Conservation (phyloP, 2,113 vertebrate species). For the Apteryx owenii region DNA sequence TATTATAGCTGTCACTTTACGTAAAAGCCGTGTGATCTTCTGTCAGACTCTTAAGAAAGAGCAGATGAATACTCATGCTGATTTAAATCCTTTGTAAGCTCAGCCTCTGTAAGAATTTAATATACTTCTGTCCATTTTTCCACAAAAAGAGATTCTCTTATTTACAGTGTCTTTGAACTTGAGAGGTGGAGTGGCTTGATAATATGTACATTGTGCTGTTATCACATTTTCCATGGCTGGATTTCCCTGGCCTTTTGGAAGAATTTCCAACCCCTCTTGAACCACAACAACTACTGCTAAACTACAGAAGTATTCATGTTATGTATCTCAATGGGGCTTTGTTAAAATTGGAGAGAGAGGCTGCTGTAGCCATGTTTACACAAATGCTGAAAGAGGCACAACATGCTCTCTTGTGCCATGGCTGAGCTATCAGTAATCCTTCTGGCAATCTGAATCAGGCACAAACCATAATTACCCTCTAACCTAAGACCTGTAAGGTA, state of each 20-base stretch:
- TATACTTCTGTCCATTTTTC: not conserved
- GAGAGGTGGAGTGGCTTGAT: not conserved
- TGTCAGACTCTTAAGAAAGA: not conserved
- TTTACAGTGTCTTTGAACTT: not conserved
- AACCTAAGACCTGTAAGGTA: not conserved
- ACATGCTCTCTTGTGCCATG: not conserved
- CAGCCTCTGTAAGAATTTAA: not conserved
- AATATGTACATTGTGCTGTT: not conserved
- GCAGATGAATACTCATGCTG: not conserved
- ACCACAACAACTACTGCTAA: conserved; percentile 2
- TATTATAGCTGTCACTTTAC: not conserved
- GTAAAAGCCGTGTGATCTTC: not conserved
- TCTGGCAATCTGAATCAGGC: not conserved
- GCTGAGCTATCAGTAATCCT: not conserved
- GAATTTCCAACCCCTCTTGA: conserved; percentile 11
- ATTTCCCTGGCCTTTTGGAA: conserved; percentile 19
- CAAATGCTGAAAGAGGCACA: not conserved
- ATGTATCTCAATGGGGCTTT: conserved; percentile 20
- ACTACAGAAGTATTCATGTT: conserved; percentile 14
- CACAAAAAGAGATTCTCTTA: not conserved
- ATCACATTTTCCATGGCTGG: not conserved
- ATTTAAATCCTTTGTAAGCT: not conserved
- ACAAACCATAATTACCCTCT: not conserved
- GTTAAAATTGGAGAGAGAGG: not conserved
- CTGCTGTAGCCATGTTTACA: not conserved